These are phyloP conservation scores for Euschistus heros DNA, from an alignment of 1,140 invertebrate species.

Conservation along the genomic window DNA sequence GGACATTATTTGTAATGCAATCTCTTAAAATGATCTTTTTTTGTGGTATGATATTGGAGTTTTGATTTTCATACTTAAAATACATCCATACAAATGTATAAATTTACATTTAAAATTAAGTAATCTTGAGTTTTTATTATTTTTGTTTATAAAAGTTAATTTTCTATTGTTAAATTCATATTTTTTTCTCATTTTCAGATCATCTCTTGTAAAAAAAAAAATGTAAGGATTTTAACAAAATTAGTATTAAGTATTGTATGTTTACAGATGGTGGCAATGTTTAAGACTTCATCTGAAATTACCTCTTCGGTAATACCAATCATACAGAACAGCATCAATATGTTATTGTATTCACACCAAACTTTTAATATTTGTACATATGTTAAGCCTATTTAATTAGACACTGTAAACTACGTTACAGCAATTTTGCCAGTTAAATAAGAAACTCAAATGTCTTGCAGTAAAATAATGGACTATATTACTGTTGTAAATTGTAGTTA, in stretches of 20 bases:
- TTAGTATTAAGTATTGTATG: background rate
- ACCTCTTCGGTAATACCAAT: no score
- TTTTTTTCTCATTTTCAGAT: background rate
- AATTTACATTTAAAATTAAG: no score
- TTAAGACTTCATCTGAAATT: conserved; percentile 4
- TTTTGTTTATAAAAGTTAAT: background rate
- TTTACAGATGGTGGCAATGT: conserved; percentile 4
- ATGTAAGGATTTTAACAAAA: background rate
- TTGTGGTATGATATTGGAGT: no score
- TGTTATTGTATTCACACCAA: background rate
- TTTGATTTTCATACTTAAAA: no score
- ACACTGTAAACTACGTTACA: background rate
- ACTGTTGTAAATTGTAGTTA: conserved; percentile 9
- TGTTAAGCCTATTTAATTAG: background rate
- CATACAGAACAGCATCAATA: no score
- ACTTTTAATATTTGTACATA: conserved; percentile 5
- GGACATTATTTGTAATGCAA: no score
- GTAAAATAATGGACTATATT: conserved; percentile 7
- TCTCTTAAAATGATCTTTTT: no score
- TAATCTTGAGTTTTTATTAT: no score
- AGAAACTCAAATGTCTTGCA: background rate
- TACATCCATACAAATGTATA: no score
- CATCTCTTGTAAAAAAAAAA: background rate
- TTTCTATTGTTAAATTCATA: background rate
- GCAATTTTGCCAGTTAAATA: background rate